These are phyloP conservation scores for Malurus alboscapulatus DNA, from an alignment of 2,113 vertebrate genomes.

Conservation along the genomic window DNA sequence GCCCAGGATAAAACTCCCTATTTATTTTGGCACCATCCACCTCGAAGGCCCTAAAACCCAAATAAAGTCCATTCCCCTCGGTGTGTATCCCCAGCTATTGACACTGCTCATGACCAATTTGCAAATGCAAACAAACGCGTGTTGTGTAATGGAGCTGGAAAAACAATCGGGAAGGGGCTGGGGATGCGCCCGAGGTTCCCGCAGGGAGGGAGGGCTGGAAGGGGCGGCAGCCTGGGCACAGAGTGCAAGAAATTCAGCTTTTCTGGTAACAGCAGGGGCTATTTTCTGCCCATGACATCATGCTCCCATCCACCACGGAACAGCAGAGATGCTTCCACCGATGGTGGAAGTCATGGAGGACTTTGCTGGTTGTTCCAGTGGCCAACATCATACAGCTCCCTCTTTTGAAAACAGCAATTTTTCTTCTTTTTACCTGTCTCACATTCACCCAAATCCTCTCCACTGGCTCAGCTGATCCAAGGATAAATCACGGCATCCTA, in stretches of 20 bases:
- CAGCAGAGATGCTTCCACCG: neutral
- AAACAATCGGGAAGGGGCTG: constrained; percentile 51
- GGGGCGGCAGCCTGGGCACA: neutral
- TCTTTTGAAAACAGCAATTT: accelerated
- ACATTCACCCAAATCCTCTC: neutral
- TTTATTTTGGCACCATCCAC: neutral
- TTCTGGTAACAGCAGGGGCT: constrained; percentile 17
- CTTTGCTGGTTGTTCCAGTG: neutral
- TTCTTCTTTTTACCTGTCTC: neutral
- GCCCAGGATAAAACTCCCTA: neutral
- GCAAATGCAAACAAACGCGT: neutral
- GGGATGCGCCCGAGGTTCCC: neutral
- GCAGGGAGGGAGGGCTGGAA: constrained; percentile 7
- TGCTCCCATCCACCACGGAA: neutral
- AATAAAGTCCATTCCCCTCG: neutral
- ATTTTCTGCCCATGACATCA: constrained; percentile 47
- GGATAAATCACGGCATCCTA: neutral
- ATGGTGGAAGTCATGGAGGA: neutral
- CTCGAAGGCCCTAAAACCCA: constrained; percentile 30
- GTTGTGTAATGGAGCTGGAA: constrained; percentile 51
- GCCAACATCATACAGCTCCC: neutral
- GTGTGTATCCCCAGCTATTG: constrained; percentile 19
- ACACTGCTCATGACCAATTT: constrained; percentile 25
- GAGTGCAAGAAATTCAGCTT: constrained; percentile 13
- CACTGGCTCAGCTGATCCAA: neutral